Evolutionary conservation across 2,797 vertebrate species (phyloP).

Genomic region (Sebastes hubbsi): DNA sequence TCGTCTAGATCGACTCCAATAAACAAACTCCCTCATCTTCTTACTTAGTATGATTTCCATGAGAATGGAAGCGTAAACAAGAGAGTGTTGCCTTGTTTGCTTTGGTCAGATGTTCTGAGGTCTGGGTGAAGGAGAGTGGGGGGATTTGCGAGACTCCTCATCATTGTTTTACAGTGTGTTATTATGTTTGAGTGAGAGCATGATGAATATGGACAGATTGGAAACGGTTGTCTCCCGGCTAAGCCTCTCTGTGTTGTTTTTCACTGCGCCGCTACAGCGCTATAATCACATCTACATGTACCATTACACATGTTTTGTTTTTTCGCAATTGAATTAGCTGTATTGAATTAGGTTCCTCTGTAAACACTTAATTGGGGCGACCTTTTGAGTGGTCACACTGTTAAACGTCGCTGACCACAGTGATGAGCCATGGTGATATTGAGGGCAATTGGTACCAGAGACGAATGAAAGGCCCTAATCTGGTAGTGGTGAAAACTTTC

Average conservation of each 20-base stretch:
- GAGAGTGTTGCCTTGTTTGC: constrained; percentile 65
- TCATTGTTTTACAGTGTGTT: constrained; percentile 56
- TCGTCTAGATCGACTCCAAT: constrained; percentile 53
- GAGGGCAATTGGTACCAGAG: constrained; percentile 60
- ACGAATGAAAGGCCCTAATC: constrained; percentile 58
- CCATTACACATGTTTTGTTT: constrained; percentile 66
- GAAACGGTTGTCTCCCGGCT: constrained; percentile 51
- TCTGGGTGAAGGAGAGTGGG: constrained; percentile 17
- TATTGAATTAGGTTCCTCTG: constrained; percentile 61
- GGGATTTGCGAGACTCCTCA: constrained; percentile 34
- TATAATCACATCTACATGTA: constrained; percentile 63
- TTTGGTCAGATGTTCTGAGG: constrained; percentile 52
- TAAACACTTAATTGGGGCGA: constrained; percentile 64
- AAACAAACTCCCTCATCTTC: constrained; percentile 68
- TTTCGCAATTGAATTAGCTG: constrained; percentile 62
- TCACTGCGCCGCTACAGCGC: constrained; percentile 39
- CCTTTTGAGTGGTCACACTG: constrained; percentile 61
- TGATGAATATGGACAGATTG: constrained; percentile 66
- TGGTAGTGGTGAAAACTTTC: constrained; percentile 57
- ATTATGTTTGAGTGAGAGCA: constrained; percentile 52
- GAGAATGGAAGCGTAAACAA: constrained; percentile 56
- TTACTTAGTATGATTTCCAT: constrained; percentile 51
- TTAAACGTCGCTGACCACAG: constrained; percentile 56
- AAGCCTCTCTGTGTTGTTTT: constrained; percentile 35
- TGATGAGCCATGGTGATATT: constrained; percentile 59